Evolutionary conservation across 2,113 vertebrate genomes (phyloP).

Genomic region (Plectropomus leopardus): DNA sequence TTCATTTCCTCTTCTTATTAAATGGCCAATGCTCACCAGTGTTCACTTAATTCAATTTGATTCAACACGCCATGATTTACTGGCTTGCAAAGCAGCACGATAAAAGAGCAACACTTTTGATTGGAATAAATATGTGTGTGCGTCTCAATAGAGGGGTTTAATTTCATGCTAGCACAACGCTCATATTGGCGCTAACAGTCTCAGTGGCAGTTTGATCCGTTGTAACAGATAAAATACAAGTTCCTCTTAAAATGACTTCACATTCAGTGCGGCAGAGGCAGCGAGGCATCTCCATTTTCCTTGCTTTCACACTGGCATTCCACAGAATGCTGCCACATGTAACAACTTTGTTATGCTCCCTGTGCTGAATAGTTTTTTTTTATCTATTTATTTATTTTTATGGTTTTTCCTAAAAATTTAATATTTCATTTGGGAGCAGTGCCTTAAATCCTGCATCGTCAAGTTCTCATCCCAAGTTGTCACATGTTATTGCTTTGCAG

Average conservation of each 20-base stretch:
- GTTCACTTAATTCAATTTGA: slow-evolving; percentile 35
- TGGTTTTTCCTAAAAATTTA: too few species aligned
- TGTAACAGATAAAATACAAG: neutral
- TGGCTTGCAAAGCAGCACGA: slow-evolving; percentile 5
- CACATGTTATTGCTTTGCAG: too few species aligned
- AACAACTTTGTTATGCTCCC: too few species aligned
- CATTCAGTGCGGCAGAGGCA: slow-evolving; percentile 2
- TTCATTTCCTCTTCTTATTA: slow-evolving; percentile 54
- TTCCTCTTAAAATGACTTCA: neutral
- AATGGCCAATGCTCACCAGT: slow-evolving; percentile 20
- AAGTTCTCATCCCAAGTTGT: too few species aligned
- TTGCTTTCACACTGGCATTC: too few species aligned
- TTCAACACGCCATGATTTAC: slow-evolving; percentile 20
- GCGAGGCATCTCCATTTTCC: neutral
- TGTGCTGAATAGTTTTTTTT: too few species aligned
- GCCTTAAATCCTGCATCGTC: too few species aligned
- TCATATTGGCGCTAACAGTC: neutral
- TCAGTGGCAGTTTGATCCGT: neutral
- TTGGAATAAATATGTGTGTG: neutral
- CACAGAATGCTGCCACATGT: too few species aligned
- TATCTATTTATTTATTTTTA: too few species aligned
- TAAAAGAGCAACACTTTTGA: neutral
- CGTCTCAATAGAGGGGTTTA: slow-evolving; percentile 16
- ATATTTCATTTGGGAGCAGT: too few species aligned
- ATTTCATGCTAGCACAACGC: slow-evolving; percentile 21